Evolutionary conservation across 2,113 vertebrate species (phyloP), one percentile per base, ranked within the genome.

Genomic region (Actenoides hombroni): DNA sequence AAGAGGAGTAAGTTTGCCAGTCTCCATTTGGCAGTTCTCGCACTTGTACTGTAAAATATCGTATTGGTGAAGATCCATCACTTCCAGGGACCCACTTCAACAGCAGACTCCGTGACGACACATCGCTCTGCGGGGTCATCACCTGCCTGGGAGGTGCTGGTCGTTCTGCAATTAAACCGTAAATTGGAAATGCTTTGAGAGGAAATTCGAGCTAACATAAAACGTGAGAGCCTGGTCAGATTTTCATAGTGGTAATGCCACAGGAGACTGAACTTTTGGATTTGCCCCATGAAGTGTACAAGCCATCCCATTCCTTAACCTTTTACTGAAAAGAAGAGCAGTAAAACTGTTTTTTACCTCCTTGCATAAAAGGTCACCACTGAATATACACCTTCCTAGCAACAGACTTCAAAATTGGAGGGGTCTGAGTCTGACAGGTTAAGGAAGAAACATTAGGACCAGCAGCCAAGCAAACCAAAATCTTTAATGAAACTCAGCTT

Each of bases 31-130:
- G 99, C 89, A 99, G 98, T 95, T 99, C 98, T 49, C 97, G 98
- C n/a, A 98, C 95, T 96, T 99, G 99, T 13, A 99, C 97, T 0
- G 99, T 99, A 93, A 99, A 99, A 95, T 99, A 99, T 0, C 99
- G 98, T 77, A 99, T 97, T 0, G 99, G 99, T 3, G 99, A 99
- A 5, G 99, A 99, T 5, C 99, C 99, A 0, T 99, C 98, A 0
- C 98, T 98, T 19, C 99, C 99, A 0, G 98, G 98, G 51, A 99
- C 94, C 99, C 99, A 99, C 61, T 98, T 97, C 87, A 99, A 95
- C 74, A 75, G 95, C 42, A 99, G 97, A 31, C 97, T 98, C 10
- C 98, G 98, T 0, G 99, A 98, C 0, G 98, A 98, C 69, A 99
- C 99, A 2, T 98, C 97, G 0, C 98, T 98, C 97, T 99, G 99